Base-by-base conservation (phyloP, 2,113 vertebrate species). In the Rynchops niger region DNA sequence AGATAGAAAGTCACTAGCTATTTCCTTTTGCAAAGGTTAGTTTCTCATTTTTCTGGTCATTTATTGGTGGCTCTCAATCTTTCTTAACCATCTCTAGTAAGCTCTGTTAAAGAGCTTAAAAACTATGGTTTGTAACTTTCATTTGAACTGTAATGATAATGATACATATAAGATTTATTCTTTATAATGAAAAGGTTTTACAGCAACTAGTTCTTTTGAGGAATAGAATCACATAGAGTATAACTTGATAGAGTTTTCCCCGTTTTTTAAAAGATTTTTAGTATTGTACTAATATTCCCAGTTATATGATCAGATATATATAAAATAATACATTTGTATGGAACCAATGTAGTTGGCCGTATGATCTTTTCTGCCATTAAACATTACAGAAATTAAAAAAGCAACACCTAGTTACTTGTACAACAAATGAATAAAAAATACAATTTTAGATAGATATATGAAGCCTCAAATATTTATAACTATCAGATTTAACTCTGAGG, bases 311-410 rank as follows among this genome's bases (percentile, higher is more conserved):
- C 25, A 52, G 2, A 66, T 18, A 26, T 11, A 10, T 21, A 30
- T 13, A 22, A 12, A 38, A 42, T 42, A 63, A 67, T 26, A 12
- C 4, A 50, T 27, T 11, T 42, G 6, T 5, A 32, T 36, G 7
- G 30, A 74, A n/a, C 6, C 21, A 40, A 2, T 14, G 2, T 61
- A 65, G 13, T 32, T 47, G 6, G 5, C 22, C 1, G 1, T 67
- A 50, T 58, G 22, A n/a, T 58, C 43, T 81, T 77, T 74, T 62
- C 15, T 70, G 14, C 7, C 16, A 70, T 34, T 66, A 42, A 78
- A n/a, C 2, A 11, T 23, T n/a, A 15, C 2, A 67, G 14, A 79
- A 89, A 59, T 52, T 59, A 10, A 76, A 76, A 79, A 63, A 43
- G 1, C 1, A 77, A 26, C 4, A 45, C 2, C 3, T 30, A 32